Evolutionary conservation across 2,797 vertebrate genomes (phyloP).

Genomic region (Chrysolophus pictus): DNA sequence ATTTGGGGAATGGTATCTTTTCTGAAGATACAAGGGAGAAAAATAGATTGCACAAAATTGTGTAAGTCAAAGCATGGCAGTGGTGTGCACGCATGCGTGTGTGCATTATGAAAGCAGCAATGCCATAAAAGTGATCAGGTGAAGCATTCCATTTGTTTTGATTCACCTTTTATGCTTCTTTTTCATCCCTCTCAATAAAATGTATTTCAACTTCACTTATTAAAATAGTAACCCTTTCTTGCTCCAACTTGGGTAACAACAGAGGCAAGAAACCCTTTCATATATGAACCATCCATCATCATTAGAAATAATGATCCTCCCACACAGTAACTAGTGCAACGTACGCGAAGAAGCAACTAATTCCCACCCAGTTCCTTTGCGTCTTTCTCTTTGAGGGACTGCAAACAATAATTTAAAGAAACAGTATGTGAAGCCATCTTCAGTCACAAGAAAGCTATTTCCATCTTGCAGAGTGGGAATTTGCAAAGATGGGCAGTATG

Average conservation of each 20-base stretch:
- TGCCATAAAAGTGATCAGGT: slow-evolving; percentile 42
- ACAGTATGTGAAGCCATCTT: slow-evolving; percentile 56
- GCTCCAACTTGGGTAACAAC: slow-evolving; percentile 54
- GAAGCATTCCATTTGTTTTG: slow-evolving; percentile 62
- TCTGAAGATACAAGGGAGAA: not conserved
- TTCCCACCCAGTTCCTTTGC: slow-evolving; percentile 69
- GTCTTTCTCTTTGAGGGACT: slow-evolving; percentile 66
- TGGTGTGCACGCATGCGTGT: fast-evolving
- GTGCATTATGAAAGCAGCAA: not conserved
- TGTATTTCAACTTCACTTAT: slow-evolving; percentile 61
- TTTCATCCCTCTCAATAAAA: slow-evolving; percentile 63
- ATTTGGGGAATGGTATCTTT: not conserved
- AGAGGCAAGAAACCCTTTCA: slow-evolving; percentile 64
- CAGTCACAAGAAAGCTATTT: slow-evolving; percentile 54
- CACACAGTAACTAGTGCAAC: slow-evolving; percentile 66
- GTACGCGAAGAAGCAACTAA: slow-evolving; percentile 64
- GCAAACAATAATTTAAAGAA: slow-evolving; percentile 72
- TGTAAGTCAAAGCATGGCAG: not conserved
- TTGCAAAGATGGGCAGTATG: not conserved
- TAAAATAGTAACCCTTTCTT: slow-evolving; percentile 71
- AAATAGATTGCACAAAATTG: not conserved
- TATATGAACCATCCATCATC: slow-evolving; percentile 72
- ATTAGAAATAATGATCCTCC: slow-evolving; percentile 74
- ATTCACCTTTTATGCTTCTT: slow-evolving; percentile 45
- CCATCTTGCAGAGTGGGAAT: slow-evolving; percentile 47